Percentiles rank a stretch among this genome's conserved stretches.
Evolutionary conservation across 2,888 invertebrate species (phyloP).

Genomic region (Cloeon dipterum): DNA sequence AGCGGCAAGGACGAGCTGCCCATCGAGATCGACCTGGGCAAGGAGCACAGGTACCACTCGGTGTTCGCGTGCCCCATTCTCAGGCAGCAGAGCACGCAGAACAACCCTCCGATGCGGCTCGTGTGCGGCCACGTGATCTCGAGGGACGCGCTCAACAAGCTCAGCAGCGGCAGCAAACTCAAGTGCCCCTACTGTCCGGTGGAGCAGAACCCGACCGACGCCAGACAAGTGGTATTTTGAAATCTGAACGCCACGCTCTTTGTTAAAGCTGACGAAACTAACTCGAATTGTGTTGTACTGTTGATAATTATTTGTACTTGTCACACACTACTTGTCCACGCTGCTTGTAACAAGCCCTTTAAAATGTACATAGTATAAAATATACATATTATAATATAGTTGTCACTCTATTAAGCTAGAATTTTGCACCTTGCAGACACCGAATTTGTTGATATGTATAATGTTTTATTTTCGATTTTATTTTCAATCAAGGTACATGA

Average conservation of each 20-base stretch:
- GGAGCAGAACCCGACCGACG: slow-evolving; percentile 84
- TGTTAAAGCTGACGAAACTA: background rate
- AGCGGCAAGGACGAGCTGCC: slow-evolving; percentile 89
- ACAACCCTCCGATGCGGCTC: slow-evolving; percentile 92
- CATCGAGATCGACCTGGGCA: slow-evolving; percentile 85
- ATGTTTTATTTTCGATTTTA: no score
- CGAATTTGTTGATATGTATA: no score
- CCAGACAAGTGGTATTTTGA: slow-evolving; percentile 83
- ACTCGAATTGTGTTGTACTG: no score
- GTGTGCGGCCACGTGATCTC: slow-evolving; percentile 97
- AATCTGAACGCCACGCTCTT: slow-evolving; percentile 9
- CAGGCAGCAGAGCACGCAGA: slow-evolving; percentile 83
- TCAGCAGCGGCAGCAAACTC: slow-evolving; percentile 79
- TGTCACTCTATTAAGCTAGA: no score
- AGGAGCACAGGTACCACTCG: slow-evolving; percentile 83
- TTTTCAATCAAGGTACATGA: no score
- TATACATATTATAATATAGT: no score
- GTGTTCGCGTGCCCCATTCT: slow-evolving; percentile 98
- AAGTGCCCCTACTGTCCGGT: slow-evolving; percentile 98
- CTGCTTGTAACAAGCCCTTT: no score
- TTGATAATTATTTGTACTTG: no score
- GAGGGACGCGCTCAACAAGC: slow-evolving; percentile 84
- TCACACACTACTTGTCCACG: no score
- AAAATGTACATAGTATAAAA: no score
- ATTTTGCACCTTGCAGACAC: no score